Percentiles rank a stretch among this genome's conserved stretches.
phyloP scores from a whole-genome alignment of 2,113 vertebrate species.

The Lagopus leucura region DNA sequence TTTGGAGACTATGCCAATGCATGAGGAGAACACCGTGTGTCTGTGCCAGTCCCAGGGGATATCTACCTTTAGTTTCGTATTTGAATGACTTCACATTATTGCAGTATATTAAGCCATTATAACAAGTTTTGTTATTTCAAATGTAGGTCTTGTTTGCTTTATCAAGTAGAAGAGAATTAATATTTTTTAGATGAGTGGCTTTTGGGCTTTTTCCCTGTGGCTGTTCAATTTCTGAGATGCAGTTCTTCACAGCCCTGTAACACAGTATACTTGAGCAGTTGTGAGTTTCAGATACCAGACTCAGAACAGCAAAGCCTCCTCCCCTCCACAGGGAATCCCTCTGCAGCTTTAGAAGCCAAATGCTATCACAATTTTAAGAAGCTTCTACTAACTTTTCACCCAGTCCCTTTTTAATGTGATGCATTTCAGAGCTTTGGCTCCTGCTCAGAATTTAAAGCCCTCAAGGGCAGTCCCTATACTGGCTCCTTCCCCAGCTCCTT shows the following conservation, averaged over 20 bases:
- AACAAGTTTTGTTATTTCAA: conserved; percentile 65
- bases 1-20: background rate
- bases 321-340: background rate
- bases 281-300: background rate
- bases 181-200: conserved; percentile 45
- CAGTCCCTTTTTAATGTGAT: background rate
- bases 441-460: background rate
- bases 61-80: conserved; percentile 35
- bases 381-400: background rate
- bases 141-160: conserved; percentile 60
- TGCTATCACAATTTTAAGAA: background rate
- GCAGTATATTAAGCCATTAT: conserved; percentile 17
- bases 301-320: background rate
- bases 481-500: background rate
- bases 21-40: background rate
- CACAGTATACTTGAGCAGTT: accelerated
- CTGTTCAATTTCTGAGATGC: background rate
- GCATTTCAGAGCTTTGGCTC: background rate
- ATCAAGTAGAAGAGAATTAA: conserved; percentile 60
- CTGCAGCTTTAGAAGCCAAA: accelerated
- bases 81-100: conserved; percentile 44
- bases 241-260: background rate
- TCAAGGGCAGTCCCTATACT: background rate
- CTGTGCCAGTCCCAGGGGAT: conserved; percentile 24
- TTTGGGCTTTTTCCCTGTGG: conserved; percentile 6